These are phyloP conservation scores for Ichneumon xanthorius DNA, from an alignment of 2,888 invertebrate species.

Conservation along the genomic window DNA sequence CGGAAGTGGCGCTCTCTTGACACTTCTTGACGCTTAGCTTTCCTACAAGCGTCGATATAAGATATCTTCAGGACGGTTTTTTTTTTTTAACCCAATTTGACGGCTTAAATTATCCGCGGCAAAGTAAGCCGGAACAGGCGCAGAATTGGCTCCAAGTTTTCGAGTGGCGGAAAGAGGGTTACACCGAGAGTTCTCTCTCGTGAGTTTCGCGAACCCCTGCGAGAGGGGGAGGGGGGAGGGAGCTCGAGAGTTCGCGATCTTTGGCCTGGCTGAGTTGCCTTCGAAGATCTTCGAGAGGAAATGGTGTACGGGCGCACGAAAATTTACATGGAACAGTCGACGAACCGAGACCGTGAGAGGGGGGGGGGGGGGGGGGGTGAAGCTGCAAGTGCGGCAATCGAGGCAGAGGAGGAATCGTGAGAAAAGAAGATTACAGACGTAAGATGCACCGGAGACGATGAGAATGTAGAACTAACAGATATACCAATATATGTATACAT, in stretches of 20 bases:
- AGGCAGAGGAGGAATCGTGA: neutral
- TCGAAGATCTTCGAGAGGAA: neutral
- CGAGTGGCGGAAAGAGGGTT: neutral
- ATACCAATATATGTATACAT: neutral
- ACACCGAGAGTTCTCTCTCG: slow-evolving; percentile 6
- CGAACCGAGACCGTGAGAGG: neutral
- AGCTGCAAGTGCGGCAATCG: neutral
- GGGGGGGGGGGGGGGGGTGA: neutral
- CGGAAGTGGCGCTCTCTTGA: too few relatives aligned
- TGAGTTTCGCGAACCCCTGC: slow-evolving; percentile 7
- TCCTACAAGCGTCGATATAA: neutral
- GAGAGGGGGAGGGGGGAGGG: neutral
- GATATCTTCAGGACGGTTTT: neutral
- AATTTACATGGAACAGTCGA: slow-evolving; percentile 42
- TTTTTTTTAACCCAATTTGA: neutral
- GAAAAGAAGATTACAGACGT: slow-evolving; percentile 4
- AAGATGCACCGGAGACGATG: neutral
- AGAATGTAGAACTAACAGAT: neutral
- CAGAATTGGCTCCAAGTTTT: slow-evolving; percentile 29
- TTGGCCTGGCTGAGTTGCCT: slow-evolving; percentile 32
- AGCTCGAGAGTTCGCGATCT: slow-evolving; percentile 47
- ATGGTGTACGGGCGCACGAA: slow-evolving; percentile 21
- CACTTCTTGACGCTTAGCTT: neutral
- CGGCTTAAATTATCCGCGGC: slow-evolving; percentile 20
- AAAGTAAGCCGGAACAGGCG: slow-evolving; percentile 25